A percentile compares a stretch with the other conserved stretches of the same genome.
phyloP scores from a whole-genome alignment of 2,888 invertebrate species.

The Pollenia labialis region DNA sequence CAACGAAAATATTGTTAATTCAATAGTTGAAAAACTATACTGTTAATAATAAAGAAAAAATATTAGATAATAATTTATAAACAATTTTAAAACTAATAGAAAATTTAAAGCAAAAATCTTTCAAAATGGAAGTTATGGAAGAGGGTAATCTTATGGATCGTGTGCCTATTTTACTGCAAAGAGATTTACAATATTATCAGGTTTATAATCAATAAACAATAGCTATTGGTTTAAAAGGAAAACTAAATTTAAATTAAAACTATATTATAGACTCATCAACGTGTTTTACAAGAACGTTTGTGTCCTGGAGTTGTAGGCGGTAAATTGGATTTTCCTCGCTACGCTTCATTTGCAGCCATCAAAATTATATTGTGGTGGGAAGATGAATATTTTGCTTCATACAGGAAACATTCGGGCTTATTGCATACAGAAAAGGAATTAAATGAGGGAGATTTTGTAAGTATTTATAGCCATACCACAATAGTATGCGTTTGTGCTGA shows the following conservation, averaged over 20 bases:
- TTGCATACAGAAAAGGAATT: constrained; percentile 83
- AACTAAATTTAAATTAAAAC: too few relatives aligned
- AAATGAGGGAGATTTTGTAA: constrained; percentile 79
- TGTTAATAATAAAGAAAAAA: too few relatives aligned
- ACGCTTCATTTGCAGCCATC: constrained; percentile 92
- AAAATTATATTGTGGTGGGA: constrained; percentile 95
- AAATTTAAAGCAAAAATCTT: constrained; percentile 20
- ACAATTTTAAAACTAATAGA: background rate
- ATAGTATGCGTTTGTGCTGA: too few relatives aligned
- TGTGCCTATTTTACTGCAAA: constrained; percentile 91
- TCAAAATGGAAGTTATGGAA: constrained; percentile 92
- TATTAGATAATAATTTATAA: too few relatives aligned
- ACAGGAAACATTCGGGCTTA: constrained; percentile 87
- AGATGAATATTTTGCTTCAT: constrained; percentile 91
- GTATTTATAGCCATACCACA: constrained; percentile 45
- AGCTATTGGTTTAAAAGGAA: too few relatives aligned
- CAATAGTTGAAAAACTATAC: constrained; percentile 25
- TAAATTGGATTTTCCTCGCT: constrained; percentile 91
- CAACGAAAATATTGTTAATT: constrained; percentile 56
- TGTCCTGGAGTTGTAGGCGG: constrained; percentile 93
- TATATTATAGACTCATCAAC: constrained; percentile 87
- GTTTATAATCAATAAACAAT: constrained; percentile 81
- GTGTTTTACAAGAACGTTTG: constrained; percentile 90
- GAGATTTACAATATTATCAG: constrained; percentile 93
- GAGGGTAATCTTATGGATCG: constrained; percentile 95